Base-by-base conservation (phyloP, 2,888 invertebrate species). In the Pseudococcus longispinus region DNA sequence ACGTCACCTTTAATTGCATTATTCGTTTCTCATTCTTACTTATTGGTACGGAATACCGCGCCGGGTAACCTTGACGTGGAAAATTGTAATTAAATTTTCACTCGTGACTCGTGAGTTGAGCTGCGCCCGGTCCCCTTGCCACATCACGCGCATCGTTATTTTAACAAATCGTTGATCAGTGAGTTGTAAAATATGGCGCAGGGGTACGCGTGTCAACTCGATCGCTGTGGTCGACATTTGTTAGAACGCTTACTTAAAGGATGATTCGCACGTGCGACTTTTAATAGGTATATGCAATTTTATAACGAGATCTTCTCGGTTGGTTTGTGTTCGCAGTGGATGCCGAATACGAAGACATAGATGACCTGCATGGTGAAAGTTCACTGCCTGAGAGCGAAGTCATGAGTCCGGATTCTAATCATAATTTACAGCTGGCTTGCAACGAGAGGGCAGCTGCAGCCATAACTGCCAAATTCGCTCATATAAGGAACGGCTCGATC, bases 1-100 rank as follows among this genome's bases (percentile, higher is more conserved):
- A 86, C 86, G 86, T 86, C 86, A 86, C 86, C 86, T 86, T 86
- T 86, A 86, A 86, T 86, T 86, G 86, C 86, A 86, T 86, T 86
- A 86, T 86, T 86, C 86, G 86, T 86, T 86, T 86, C 86, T 86
- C 74, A 86, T 86, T 86, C 86, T 77, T 86, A 80, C 42, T 80
- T 80, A 80, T 80, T 42, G 77, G 42, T 42, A 80, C 42, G 77
- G 77, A 80, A 80, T 80, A 80, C 77, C 29, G 29, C 70, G 42
- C 13, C 18, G 42, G 11, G 42, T 80, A 80, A 80, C 77, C 77
- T 80, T 80, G 77, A 70, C 70, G 77, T 80, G 77, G 77, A 80
- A 80, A 80, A 80, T 80, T 80, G 37, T 80, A 80, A 80, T 80
- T 80, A 80, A 80, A 80, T 80, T 42, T 80, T 42, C 23, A 80